Evolutionary conservation across 1,140 invertebrate species (phyloP), one percentile per base, ranked within the genome.

Genomic region (Andricus grossulariae): DNA sequence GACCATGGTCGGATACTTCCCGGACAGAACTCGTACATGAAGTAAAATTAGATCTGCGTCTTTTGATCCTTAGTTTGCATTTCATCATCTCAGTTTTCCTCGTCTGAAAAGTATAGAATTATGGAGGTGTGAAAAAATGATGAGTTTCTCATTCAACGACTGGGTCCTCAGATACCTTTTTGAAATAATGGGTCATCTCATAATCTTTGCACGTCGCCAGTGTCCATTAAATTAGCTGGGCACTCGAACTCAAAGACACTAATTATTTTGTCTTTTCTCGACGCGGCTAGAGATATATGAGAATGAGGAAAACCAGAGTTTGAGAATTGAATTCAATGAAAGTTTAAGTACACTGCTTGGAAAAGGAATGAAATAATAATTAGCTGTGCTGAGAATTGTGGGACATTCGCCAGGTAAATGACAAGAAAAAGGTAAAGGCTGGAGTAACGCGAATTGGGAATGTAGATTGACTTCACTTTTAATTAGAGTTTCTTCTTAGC

Each of bases 351-450:
- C 52, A 19, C 19, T 54, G 19, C 52, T 54, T 16, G 52, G 18
- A 54, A 15, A 54, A 54, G n/a, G 52, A 19, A 19, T 54, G 52
- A 54, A 54, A 54, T 54, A 54, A 54, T 54, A 54, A 54, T 54
- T 54, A 54, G 18, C n/a, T 19, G 52, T 6, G 4, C 52, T 54
- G 52, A 54, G 52, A 54, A n/a, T 54, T 54, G 52, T n/a, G 52
- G 52, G n/a, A 54, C 2, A 10, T 54, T 54, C 52, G 18, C 18
- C 52, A 54, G n/a, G 16, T 54, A 54, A 54, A 54, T 54, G 52
- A 18, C 52, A 54, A 54, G 52, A 54, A 54, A 54, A 54, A 54
- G 52, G 18, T 54, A 18, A n/a, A 54, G n/a, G 16, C 19, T 54
- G 4, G 18, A 54, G 52, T 10, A 19, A 3, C n/a, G n/a, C 16